Percentiles rank a stretch among this genome's conserved stretches.
phyloP scores from a whole-genome alignment of 2,113 vertebrate genomes.

The Panthera leo region DNA sequence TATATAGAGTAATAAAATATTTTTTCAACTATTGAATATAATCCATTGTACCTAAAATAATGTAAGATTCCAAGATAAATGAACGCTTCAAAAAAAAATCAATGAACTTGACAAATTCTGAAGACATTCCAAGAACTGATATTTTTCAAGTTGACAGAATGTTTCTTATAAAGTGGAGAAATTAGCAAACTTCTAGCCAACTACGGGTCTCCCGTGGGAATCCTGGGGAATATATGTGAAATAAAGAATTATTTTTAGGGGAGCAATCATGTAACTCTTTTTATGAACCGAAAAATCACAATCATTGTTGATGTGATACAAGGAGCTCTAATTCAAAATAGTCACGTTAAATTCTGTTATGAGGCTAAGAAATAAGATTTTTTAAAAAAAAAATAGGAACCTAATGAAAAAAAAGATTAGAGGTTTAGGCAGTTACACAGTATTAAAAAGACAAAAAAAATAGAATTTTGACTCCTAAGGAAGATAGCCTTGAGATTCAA shows the following conservation, averaged over 20 bases:
- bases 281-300: constrained; percentile 15
- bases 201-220: not conserved
- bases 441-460: not conserved
- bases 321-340: not conserved
- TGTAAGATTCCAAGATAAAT: constrained; percentile 76
- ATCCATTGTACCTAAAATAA: constrained; percentile 70
- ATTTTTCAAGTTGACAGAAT: constrained; percentile 80
- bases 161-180: constrained; percentile 53
- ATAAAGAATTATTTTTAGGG: constrained; percentile 44
- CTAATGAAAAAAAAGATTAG: not conserved
- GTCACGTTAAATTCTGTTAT: not conserved
- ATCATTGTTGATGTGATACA: not conserved
- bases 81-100: constrained; percentile 51
- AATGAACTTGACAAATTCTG: constrained; percentile 74
- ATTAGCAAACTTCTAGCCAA: not conserved
- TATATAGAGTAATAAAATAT: constrained; percentile 57
- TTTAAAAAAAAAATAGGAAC: not conserved
- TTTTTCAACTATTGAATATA: constrained; percentile 65
- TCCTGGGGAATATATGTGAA: not conserved
- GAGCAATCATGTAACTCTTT: constrained; percentile 23
- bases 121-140: constrained; percentile 72
- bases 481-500: too few species aligned
- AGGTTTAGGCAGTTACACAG: not conserved
- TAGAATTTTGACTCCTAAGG: not conserved
- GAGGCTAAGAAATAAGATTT: not conserved